These are phyloP conservation scores for Mesocricetus auratus DNA, from an alignment of 2,113 vertebrate species.

Conservation along the genomic window DNA sequence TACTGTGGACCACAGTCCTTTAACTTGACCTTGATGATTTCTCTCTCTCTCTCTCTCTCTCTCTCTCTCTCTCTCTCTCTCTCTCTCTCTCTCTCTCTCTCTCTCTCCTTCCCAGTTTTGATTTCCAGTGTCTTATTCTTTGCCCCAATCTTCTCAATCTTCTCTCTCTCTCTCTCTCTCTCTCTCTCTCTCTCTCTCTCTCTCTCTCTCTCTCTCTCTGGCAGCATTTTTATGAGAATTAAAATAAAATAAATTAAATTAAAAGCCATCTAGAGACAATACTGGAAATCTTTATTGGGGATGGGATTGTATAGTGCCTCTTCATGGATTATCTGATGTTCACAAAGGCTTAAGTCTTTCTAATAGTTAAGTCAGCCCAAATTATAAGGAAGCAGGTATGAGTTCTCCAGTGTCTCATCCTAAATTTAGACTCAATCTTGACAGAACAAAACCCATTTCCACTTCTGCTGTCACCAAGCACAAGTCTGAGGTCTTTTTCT, in stretches of 20 bases:
- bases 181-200: neutral
- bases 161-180: neutral
- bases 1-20: neutral
- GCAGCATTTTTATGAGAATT: neutral
- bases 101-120: neutral
- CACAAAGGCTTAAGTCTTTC: neutral
- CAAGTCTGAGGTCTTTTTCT: neutral
- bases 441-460: neutral
- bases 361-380: neutral
- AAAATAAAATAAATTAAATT: neutral
- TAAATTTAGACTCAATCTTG: neutral
- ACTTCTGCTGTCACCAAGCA: neutral
- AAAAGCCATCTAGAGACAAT: neutral
- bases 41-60: neutral
- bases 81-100: neutral
- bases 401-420: neutral
- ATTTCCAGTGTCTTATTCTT: neutral
- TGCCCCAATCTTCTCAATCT: neutral
- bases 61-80: too few relatives aligned
- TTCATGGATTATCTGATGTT: neutral
- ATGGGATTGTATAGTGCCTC: neutral
- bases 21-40: neutral
- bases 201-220: neutral
- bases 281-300: neutral
- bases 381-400: neutral